Evolutionary conservation across 2,888 invertebrate genomes (phyloP).

Genomic region (Plebejus melissa): DNA sequence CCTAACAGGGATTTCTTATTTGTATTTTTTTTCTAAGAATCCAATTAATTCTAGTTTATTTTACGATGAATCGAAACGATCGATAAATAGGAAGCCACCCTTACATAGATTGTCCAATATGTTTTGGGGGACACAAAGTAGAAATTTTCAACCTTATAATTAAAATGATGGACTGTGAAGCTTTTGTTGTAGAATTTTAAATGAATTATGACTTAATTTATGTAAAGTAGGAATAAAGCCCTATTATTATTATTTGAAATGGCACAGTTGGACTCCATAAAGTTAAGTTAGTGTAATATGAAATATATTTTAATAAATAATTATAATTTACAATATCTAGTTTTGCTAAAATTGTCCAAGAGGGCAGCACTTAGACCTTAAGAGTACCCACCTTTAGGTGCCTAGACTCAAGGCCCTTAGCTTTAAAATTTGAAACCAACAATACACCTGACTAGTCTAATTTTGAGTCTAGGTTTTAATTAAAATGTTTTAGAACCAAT

Average conservation of each 20-base stretch:
- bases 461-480: too few relatives aligned
- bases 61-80: background rate
- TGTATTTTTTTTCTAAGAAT: background rate
- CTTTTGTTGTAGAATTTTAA: background rate
- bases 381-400: too few relatives aligned
- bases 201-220: slow-evolving; percentile 2
- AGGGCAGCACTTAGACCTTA: too few relatives aligned
- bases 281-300: slow-evolving; percentile 9
- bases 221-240: background rate
- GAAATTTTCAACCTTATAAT: background rate
- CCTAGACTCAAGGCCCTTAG: too few relatives aligned
- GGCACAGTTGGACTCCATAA: background rate
- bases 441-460: too few relatives aligned
- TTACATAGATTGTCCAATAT: background rate
- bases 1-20: background rate
- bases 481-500: too few relatives aligned
- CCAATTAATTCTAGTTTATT: background rate
- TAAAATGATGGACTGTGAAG: background rate
- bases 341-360: too few relatives aligned
- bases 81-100: background rate
- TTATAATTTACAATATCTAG: background rate
- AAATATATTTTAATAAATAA: slow-evolving; percentile 10
- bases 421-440: too few relatives aligned
- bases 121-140: background rate
- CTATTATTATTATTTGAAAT: background rate